Percentiles rank a stretch among this genome's conserved stretches.
Conservation (phyloP, 2,797 vertebrate genomes). For the Macropodus opercularis region DNA sequence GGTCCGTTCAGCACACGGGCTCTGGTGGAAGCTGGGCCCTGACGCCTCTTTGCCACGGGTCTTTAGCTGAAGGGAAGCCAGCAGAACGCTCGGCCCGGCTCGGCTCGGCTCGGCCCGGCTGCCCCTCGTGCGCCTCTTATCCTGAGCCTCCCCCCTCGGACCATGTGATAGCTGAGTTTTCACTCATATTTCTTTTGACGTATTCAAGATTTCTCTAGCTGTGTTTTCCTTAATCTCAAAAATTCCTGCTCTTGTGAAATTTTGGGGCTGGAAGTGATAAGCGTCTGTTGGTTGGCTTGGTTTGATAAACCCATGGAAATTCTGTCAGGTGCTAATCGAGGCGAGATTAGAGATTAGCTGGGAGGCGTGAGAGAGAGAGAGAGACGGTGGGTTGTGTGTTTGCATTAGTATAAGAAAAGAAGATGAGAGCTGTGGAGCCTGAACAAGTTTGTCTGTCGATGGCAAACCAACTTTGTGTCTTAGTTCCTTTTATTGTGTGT, state of each 20-base stretch:
- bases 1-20: no score
- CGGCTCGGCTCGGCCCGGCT: constrained; percentile 47
- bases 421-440: constrained; percentile 49
- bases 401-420: constrained; percentile 47
- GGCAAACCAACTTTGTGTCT: constrained; percentile 31
- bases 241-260: constrained; percentile 87
- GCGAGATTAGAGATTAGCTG: constrained; percentile 84
- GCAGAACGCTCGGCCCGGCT: no score
- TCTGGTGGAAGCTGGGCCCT: no score
- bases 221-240: constrained; percentile 81
- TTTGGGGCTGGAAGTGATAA: constrained; percentile 81
- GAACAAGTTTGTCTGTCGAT: constrained; percentile 35
- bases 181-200: constrained; percentile 78
- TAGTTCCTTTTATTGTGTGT: constrained; percentile 35
- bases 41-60: no score
- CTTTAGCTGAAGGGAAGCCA: no score
- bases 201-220: constrained; percentile 79
- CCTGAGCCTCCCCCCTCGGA: constrained; percentile 44
- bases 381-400: constrained; percentile 36
- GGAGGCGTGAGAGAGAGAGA: constrained; percentile 23
- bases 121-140: constrained; percentile 66
- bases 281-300: constrained; percentile 81
- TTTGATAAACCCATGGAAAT: constrained; percentile 88
- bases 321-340: constrained; percentile 88
- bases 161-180: constrained; percentile 70